Percentiles rank a stretch among this genome's conserved stretches.
Conservation (phyloP, 2,888 invertebrate genomes). For the Dastarcus helophoroides region DNA sequence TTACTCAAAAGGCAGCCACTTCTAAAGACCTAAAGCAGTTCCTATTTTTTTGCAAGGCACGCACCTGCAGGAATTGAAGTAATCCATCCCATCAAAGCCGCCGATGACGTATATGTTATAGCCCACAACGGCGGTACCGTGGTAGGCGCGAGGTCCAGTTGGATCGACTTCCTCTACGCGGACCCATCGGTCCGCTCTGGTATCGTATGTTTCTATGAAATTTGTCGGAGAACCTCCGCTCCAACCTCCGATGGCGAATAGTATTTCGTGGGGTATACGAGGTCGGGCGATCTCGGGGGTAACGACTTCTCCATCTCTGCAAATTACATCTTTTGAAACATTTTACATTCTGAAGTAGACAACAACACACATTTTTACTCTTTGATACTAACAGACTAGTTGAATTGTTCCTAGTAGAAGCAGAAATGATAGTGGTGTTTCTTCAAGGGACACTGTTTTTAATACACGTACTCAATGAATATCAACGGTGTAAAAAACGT, state of each 20-base stretch:
- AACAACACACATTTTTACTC: too few species aligned
- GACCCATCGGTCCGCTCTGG: conserved; percentile 82
- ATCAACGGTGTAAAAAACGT: too few species aligned
- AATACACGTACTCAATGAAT: too few species aligned
- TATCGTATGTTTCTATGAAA: conserved; percentile 81
- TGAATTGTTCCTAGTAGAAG: too few species aligned
- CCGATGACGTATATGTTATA: conserved; percentile 81
- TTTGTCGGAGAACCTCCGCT: conserved; percentile 62
- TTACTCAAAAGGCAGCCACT: too few species aligned
- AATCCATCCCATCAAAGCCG: conserved; percentile 77
- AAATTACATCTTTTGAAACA: conserved; percentile 1
- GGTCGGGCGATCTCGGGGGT: conserved; percentile 77
- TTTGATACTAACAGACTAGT: too few species aligned
- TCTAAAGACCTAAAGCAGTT: too few species aligned
- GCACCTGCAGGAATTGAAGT: conserved; percentile 62
- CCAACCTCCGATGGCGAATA: conserved; percentile 79
- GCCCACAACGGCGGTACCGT: conserved; percentile 83
- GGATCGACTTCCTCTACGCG: conserved; percentile 70
- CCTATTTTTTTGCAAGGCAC: too few species aligned
- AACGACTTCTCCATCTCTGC: conserved; percentile 65
- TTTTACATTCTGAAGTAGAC: conserved; percentile 1
- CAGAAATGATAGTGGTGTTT: too few species aligned
- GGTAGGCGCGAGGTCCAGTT: conserved; percentile 79
- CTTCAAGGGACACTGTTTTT: too few species aligned
- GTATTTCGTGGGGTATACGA: conserved; percentile 76